Base-by-base conservation (phyloP, 2,888 invertebrate species). In the Steinernema carpocapsae region DNA sequence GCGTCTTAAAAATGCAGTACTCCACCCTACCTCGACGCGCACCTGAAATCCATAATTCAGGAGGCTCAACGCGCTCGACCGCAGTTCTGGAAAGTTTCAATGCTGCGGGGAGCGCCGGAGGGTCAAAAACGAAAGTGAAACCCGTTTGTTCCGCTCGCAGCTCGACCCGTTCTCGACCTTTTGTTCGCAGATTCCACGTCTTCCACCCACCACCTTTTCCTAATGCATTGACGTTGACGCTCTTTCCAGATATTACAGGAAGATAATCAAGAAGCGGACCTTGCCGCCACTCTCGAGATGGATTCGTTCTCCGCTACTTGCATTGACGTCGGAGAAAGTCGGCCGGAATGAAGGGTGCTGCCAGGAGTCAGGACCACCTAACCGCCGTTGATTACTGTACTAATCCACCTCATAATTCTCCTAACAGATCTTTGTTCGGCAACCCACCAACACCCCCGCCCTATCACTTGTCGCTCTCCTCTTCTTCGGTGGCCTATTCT, bases 221-320 rank as follows among this genome's bases (percentile, higher is more conserved):
- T 37, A 37, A 37, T 10, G 37, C 37, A 37, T 37, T 37, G 37
- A 37, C 64, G 64, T 12, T 64, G 64, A 37, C 64, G 64, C 14
- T 64, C 32, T 64, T 32, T 64, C 64, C 64, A 64, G 64, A 64
- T 64, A 64, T 64, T 64, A 37, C 64, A 64, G 29, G 64, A 29
- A 29, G 64, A 64, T 64, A 64, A 64, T 6, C 26, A 6, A 26
- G 29, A 64, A 37, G 64, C 26, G 32, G 14, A 56, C 56, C 26
- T 56, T 26, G 4, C 29, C 37, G 10, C 37, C 4, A 3, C 37
- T 37, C 37, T 37, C 17, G 64, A 32, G 32, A 64, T 64, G 64
- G 64, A 64, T 64, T 64, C 29, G 64, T 64, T 12, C 64, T 26
- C 32, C 37, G 26, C 17, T 6, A 12, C 32, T 37, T 37, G 37